These are phyloP conservation scores for Mirza zaza DNA, from an alignment of 2,113 vertebrate genomes.

Conservation along the genomic window DNA sequence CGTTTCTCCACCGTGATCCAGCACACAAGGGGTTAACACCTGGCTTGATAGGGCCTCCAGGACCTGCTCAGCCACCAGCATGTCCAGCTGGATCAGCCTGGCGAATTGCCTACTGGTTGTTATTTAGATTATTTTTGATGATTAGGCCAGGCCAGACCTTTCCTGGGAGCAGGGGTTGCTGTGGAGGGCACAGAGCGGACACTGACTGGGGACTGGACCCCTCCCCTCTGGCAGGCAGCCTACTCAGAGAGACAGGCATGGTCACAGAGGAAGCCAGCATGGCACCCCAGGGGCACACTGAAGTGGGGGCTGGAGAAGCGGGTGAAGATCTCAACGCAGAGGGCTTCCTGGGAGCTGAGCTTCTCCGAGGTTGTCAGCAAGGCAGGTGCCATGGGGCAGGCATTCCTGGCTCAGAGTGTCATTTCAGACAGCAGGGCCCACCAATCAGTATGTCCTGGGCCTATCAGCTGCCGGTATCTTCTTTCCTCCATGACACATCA, in stretches of 20 bases:
- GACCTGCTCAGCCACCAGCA: not conserved
- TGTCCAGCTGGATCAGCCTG: not conserved
- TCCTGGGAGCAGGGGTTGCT: not conserved
- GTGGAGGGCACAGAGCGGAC: not conserved
- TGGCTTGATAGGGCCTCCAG: not conserved
- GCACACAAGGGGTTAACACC: not conserved
- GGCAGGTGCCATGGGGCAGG: not conserved
- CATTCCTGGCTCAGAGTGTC: not conserved
- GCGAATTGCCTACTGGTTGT: not conserved
- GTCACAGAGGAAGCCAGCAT: not conserved
- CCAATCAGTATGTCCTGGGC: not conserved
- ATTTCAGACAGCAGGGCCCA: not conserved
- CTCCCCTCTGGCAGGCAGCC: not conserved
- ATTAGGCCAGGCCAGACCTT: not conserved
- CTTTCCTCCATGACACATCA: constrained; percentile 42
- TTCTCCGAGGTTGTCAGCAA: not conserved
- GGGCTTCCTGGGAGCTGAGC: not conserved
- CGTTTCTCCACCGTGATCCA: not conserved
- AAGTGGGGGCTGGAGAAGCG: not conserved
- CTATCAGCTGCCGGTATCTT: constrained; percentile 41
- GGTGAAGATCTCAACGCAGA: not conserved
- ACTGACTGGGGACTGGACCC: not conserved
- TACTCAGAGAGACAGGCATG: not conserved
- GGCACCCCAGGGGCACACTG: not conserved
- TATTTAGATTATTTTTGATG: not conserved